Conservation (phyloP, 2,797 vertebrate species). For the Pelodytes ibericus region DNA sequence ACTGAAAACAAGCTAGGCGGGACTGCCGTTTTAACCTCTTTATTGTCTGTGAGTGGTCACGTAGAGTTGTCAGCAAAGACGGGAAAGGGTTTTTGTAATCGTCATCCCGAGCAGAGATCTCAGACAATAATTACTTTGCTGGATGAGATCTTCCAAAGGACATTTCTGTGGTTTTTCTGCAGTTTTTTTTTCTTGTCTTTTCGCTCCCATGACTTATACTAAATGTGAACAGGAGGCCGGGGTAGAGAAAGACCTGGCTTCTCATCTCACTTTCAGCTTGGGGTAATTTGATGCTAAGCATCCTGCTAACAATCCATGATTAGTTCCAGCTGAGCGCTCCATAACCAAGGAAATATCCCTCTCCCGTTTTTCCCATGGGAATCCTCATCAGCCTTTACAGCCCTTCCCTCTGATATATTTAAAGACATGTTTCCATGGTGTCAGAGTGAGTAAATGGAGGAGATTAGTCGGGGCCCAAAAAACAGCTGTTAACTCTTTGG, state of each 20-base stretch:
- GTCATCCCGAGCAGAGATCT: neutral
- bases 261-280: slow-evolving; percentile 19
- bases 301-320: slow-evolving; percentile 41
- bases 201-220: slow-evolving; percentile 4
- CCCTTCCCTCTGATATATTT: slow-evolving; percentile 18
- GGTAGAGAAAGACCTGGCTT: neutral
- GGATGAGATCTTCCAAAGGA: neutral
- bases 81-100: neutral
- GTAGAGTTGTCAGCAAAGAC: neutral
- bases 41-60: neutral
- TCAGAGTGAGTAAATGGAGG: neutral
- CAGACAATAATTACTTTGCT: neutral
- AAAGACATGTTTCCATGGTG: slow-evolving; percentile 21
- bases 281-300: slow-evolving; percentile 50
- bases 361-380: slow-evolving; percentile 27
- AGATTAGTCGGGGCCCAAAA: slow-evolving; percentile 15
- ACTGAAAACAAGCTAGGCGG: neutral
- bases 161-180: slow-evolving; percentile 12
- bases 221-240: slow-evolving; percentile 1
- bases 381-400: slow-evolving; percentile 41
- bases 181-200: neutral
- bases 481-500: slow-evolving; percentile 27
- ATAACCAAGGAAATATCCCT: slow-evolving; percentile 26
- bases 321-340: slow-evolving; percentile 42
- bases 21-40: slow-evolving; percentile 8